Evolutionary conservation across 2,888 invertebrate genomes (phyloP).

Genomic region (Acrobasis suavella): DNA sequence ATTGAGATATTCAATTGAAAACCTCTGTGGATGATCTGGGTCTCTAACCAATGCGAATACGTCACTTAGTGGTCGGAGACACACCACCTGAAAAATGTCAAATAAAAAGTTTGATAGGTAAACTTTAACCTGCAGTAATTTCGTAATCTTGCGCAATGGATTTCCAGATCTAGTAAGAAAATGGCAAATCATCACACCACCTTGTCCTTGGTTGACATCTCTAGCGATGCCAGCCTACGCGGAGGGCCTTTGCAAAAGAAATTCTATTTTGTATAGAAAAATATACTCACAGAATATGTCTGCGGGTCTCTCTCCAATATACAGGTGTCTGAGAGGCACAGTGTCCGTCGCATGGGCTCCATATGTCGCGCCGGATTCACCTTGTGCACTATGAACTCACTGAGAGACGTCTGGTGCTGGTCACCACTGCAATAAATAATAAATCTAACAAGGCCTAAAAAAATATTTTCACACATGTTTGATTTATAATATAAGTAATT

Average conservation of each 20-base stretch:
- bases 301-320: conserved; percentile 98
- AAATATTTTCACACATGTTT: no score
- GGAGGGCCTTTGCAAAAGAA: no score
- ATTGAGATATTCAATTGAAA: conserved; percentile 96
- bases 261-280: no score
- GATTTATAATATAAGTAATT: no score
- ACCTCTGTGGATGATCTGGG: conserved; percentile 95
- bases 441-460: no score
- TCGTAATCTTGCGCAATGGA: no score
- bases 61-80: conserved; percentile 90
- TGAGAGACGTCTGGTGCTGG: conserved; percentile 96
- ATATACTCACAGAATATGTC: conserved; percentile 92
- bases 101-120: no score
- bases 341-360: conserved; percentile 92
- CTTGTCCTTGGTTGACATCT: no score
- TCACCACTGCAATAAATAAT: conserved; percentile 87
- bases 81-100: conserved; percentile 78
- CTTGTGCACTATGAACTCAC: conserved; percentile 98
- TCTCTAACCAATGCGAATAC: conserved; percentile 96
- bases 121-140: no score
- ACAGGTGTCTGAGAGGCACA: conserved; percentile 98
- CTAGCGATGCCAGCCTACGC: no score
- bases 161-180: no score
- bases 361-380: conserved; percentile 89
- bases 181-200: no score